Evolutionary conservation across 1,140 invertebrate species (phyloP), one percentile per base, ranked within the genome.

Genomic region (Drosophila nigromelanica): DNA sequence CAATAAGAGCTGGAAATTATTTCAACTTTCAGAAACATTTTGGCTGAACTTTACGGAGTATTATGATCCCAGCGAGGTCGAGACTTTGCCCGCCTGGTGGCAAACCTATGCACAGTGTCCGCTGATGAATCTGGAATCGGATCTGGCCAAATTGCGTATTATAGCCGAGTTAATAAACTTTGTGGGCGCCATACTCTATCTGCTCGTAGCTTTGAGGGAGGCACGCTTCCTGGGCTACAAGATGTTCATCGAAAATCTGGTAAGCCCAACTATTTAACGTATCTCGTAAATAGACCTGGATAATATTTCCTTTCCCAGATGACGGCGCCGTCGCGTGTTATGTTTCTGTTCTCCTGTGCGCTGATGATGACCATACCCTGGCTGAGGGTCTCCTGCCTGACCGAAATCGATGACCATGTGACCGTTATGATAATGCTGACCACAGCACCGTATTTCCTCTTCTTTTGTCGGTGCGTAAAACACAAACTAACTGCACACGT

Each of bases 371-470:
- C 95, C 5, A 96, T 99, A 92, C 96, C 98, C 14, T 95, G 96
- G 48, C 91, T 99, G 18, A 93, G 98, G 60, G 92, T 98, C 7
- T 93, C 94, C n/a, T 99, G 98, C 91, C 93, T 95, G 15, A 95
- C 96, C 42, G 95, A 97, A 91, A 93, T 95, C 8, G 98, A 99
- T 92, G 98, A 99, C 90, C 95, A 97, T 64, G 93, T 99, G 1
- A 96, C 97, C 4, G 96, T 99, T 2, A 94, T 98, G n/a, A 97
- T 98, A 5, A 98, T 99, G 95, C 92, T 99, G 0, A 97, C 97
- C 3, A 99, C 98, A 15, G 97, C 98, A 6, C 97, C 98, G 0
- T 99, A 99, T 92, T 99, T 99, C 92, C 93, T 99, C n/a, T 99
- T 99, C 92, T 99, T 99, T 92, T 99, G 98, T 93, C 95, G 97